Evolutionary conservation across 2,888 invertebrate genomes (phyloP).

Genomic region (Acleris cristana): DNA sequence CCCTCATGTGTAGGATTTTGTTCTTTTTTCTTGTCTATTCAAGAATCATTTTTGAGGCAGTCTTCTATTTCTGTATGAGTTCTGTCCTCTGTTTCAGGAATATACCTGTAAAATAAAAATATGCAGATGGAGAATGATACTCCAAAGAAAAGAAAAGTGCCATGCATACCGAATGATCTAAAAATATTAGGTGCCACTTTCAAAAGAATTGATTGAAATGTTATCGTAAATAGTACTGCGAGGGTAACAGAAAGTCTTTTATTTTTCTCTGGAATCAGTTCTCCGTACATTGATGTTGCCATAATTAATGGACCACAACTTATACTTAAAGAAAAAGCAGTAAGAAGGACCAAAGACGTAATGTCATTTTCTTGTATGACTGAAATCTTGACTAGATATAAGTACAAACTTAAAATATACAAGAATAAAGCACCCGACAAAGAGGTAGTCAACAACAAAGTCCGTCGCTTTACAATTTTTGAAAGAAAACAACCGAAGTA

Average conservation of each 20-base stretch:
- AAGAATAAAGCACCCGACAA: slow-evolving; percentile 55
- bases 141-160: slow-evolving; percentile 56
- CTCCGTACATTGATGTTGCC: slow-evolving; percentile 57
- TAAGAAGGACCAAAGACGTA: slow-evolving; percentile 53
- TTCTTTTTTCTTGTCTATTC: too few species aligned
- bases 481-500: slow-evolving; percentile 59
- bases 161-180: slow-evolving; percentile 52
- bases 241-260: slow-evolving; percentile 44
- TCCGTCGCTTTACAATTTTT: slow-evolving; percentile 38
- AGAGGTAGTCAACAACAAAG: slow-evolving; percentile 54
- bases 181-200: slow-evolving; percentile 60
- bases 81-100: slow-evolving; percentile 60
- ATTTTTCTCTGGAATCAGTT: slow-evolving; percentile 59
- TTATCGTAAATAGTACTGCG: slow-evolving; percentile 52
- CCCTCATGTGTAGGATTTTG: too few species aligned
- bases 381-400: slow-evolving; percentile 53
- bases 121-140: slow-evolving; percentile 47
- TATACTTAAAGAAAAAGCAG: slow-evolving; percentile 57
- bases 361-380: slow-evolving; percentile 54
- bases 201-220: slow-evolving; percentile 52
- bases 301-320: slow-evolving; percentile 66
- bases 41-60: slow-evolving; percentile 9
- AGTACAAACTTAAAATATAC: slow-evolving; percentile 57
- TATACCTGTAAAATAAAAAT: slow-evolving; percentile 46
- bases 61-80: slow-evolving; percentile 57